Base-by-base conservation (phyloP, 2,113 vertebrate genomes). In the Ascaphus truei region DNA sequence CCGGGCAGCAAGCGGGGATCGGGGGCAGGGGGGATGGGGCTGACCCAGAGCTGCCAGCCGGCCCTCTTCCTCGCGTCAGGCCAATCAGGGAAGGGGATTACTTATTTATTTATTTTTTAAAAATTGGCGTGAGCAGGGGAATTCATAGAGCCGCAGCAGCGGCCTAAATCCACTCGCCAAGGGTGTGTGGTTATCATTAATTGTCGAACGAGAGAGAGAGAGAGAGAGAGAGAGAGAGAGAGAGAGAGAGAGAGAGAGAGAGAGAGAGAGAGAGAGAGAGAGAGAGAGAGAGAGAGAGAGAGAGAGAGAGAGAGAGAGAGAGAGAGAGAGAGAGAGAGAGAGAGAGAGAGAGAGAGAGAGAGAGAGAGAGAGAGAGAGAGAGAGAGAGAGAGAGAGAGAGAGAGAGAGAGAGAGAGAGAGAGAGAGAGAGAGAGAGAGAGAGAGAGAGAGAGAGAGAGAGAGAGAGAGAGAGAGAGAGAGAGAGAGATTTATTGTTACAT, bases 161-260 rank as follows among this genome's bases (percentile, higher is more conserved):
- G n/a, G n/a, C n/a, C n/a, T n/a, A n/a, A n/a, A n/a, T n/a, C n/a
- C n/a, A n/a, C n/a, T n/a, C n/a, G n/a, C n/a, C n/a, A n/a, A n/a
- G n/a, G n/a, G n/a, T n/a, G n/a, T n/a, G n/a, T n/a, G n/a, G n/a
- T n/a, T n/a, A n/a, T n/a, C n/a, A n/a, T n/a, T 33, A 33, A 10
- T 33, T 33, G 5, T 72, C 82, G 58, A 43, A 85, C 89, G 89
- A 67, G n/a, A 82, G 30, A 71, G 2, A 5, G 31, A 67, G 27
- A 68, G 53, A 75, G 64, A 62, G 68, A 20, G 2, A 15, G 1
- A 51, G 11, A 1, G 50, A 53, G 50, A 53, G 50, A 53, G 22
- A 53, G 50, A 53, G 20, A 4, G 50, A 5, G 50, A 53, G 50
- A 53, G 50, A 29, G 50, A 53, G 50, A 53, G 22, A 29, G 50